A percentile compares a stretch with the other conserved stretches of the same genome.
Conservation (phyloP, 2,113 vertebrate genomes). For the Centropus unirufus region DNA sequence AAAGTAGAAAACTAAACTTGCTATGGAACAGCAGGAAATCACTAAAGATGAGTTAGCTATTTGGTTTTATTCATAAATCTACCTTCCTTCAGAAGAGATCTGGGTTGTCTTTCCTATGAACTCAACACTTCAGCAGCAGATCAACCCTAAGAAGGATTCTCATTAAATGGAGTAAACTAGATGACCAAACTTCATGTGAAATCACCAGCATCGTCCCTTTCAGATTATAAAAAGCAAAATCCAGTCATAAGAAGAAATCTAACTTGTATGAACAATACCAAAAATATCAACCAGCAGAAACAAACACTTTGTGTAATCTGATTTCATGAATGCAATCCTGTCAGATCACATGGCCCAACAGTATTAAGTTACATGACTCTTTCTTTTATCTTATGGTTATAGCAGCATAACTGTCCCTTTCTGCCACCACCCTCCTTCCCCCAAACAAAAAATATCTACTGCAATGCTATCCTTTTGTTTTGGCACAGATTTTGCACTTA, state of each 20-base stretch:
- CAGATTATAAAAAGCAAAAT: background rate
- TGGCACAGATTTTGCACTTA: constrained; percentile 46
- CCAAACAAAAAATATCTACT: background rate
- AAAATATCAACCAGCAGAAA: background rate
- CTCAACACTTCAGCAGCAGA: background rate
- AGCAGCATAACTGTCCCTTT: background rate
- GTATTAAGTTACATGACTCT: background rate
- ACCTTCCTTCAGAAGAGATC: background rate
- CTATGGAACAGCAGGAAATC: background rate
- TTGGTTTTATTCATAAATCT: background rate
- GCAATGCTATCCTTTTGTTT: background rate
- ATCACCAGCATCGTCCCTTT: background rate
- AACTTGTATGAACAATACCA: background rate
- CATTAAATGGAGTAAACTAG: background rate
- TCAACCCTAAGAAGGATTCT: background rate
- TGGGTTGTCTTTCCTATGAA: background rate
- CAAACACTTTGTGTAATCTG: background rate
- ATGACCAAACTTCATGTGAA: background rate
- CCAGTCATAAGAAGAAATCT: background rate
- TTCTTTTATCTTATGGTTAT: background rate
- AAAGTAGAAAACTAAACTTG: background rate
- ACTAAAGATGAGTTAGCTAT: background rate
- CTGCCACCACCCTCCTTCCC: background rate
- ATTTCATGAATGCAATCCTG: background rate
- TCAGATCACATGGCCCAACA: background rate